phyloP scores from a whole-genome alignment of 2,113 vertebrate species.

The Cranoglanis bouderius region DNA sequence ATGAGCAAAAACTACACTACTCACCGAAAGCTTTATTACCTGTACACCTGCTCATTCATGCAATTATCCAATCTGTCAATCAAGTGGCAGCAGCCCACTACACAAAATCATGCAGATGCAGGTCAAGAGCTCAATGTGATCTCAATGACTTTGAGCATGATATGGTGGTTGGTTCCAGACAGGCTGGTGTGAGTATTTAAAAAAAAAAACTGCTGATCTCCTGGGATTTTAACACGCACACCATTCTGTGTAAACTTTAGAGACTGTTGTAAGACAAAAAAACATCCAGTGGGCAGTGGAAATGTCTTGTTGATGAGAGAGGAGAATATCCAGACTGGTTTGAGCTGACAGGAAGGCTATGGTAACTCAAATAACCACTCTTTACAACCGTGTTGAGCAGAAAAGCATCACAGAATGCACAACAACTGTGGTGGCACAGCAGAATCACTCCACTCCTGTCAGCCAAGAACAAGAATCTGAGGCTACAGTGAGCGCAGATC shows the following conservation, averaged over 20 bases:
- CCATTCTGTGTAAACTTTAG: too few relatives aligned
- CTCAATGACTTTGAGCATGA: not conserved
- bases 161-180: not conserved
- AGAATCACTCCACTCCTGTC: not conserved
- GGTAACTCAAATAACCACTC: not conserved
- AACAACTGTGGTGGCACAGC: not conserved
- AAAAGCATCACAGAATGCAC: not conserved
- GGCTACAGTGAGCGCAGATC: not conserved
- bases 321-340: not conserved
- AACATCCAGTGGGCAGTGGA: not conserved
- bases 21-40: not conserved
- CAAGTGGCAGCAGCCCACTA: not conserved
- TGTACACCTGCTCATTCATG: constrained; percentile 1
- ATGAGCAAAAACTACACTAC: not conserved
- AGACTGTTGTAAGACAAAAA: not conserved
- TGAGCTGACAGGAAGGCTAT: not conserved
- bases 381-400: not conserved
- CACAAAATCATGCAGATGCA: not conserved
- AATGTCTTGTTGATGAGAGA: not conserved
- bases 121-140: not conserved
- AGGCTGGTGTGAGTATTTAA: not conserved
- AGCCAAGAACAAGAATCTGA: not conserved
- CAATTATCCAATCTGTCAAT: constrained; percentile 7
- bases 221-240: not conserved
- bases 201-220: not conserved